Evolutionary conservation across 2,113 vertebrate species (phyloP), one percentile per base, ranked within the genome.

Genomic region (Chaenocephalus aceratus): DNA sequence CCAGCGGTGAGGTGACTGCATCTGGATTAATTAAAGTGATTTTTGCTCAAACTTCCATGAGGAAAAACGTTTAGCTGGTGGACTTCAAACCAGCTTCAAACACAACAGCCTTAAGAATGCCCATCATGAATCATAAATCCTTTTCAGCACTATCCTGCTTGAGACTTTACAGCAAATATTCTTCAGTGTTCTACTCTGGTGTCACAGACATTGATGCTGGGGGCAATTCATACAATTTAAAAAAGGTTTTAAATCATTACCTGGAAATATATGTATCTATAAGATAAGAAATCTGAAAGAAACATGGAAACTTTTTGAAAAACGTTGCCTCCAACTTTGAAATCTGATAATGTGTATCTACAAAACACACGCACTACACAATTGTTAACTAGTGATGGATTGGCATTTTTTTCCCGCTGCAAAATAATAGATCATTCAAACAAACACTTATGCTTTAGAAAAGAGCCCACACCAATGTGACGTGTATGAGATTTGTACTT

Each of bases 71-170:
- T 49, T 57, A 59, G 76, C 46, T 61, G 65, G 54, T 62, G 49
- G 44, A 92, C 76, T 86, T 90, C 80, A 92, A 90, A 88, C 57
- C 6, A 30, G 91, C 76, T 86, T 90, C 80, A 92, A 90, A 88
- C 57, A 6, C 36, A 36, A 15, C 53, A 23, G n/a, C 57, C 46
- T 67, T 58, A 49, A 71, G 36, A 76, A 79, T 12, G 15, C 46
- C 36, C 11, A 73, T 69, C 49, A 3, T 72, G 48, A 77, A 58
- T 70, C 58, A 65, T 53, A 67, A 71, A 51, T 75, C 18, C 21
- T 56, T 34, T 49, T 3, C 41, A 72, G 65, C 49, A 11, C 36
- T 46, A 4, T 62, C 34, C 41, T 11, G 23, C 56, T 36, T 26
- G 51, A 67, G 34, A 83, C 56, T 59, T 62, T 26, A 57, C 49